Percentiles rank a stretch among this genome's conserved stretches.
Evolutionary conservation across 2,888 invertebrate genomes (phyloP).

Genomic region (Oligia latruncula): DNA sequence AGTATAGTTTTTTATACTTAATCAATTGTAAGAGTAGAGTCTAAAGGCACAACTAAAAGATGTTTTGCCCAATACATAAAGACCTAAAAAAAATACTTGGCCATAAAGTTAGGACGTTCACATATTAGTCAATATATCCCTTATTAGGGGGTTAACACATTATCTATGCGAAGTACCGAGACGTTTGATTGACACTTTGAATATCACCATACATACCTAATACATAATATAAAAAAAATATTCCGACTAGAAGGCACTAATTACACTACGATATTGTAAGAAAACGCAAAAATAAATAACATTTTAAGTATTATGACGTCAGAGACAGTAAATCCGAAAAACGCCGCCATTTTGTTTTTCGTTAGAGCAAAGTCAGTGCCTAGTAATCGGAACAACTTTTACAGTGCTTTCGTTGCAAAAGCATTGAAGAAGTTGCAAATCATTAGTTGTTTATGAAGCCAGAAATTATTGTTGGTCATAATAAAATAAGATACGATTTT

Average conservation of each 20-base stretch:
- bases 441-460: conserved; percentile 65
- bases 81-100: conserved; percentile 63
- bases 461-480: conserved; percentile 41
- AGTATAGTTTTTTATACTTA: neutral
- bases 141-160: conserved; percentile 83
- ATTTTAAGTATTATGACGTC: neutral
- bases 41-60: conserved; percentile 22
- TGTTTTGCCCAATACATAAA: conserved; percentile 25
- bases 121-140: conserved; percentile 73
- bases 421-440: conserved; percentile 62
- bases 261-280: neutral
- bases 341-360: conserved; percentile 6
- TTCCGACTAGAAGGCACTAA: conserved; percentile 55
- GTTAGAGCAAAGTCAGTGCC: conserved; percentile 25
- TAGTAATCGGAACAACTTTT: conserved; percentile 66
- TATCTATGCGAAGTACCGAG: conserved; percentile 73
- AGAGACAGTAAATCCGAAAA: neutral
- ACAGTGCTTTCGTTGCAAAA: conserved; percentile 65
- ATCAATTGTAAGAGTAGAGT: neutral
- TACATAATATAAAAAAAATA: conserved; percentile 60
- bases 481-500: conserved; percentile 22
- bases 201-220: conserved; percentile 74
- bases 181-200: conserved; percentile 89
- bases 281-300: neutral
- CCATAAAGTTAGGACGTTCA: conserved; percentile 76